Conservation (phyloP, 2,797 vertebrate genomes). For the Pseudochirops corinnae region DNA sequence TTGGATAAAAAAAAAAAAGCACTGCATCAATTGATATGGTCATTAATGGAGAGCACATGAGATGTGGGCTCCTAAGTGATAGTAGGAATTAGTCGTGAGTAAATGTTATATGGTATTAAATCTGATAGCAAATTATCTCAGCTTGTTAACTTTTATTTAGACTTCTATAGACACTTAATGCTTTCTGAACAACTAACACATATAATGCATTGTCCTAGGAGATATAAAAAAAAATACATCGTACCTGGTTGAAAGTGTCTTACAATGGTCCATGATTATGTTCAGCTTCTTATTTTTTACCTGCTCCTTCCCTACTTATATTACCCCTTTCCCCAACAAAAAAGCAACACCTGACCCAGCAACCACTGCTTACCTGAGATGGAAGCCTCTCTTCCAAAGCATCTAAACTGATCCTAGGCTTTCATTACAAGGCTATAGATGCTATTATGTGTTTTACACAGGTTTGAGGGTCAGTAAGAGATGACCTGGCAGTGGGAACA, state of each 20-base stretch:
- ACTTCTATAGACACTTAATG: background rate
- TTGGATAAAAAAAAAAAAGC: no score
- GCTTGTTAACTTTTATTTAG: no score
- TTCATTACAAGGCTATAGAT: background rate
- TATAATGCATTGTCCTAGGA: background rate
- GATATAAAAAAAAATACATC: background rate
- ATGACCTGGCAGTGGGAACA: background rate
- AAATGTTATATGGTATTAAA: no score
- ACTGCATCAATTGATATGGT: no score
- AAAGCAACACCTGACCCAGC: background rate
- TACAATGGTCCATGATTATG: background rate
- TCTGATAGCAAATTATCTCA: no score
- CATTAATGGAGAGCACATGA: no score
- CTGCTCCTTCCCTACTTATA: background rate
- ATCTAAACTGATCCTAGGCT: background rate
- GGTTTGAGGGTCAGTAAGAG: background rate
- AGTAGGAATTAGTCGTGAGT: no score
- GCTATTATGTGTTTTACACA: background rate
- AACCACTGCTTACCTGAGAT: background rate
- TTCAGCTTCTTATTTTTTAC: background rate
- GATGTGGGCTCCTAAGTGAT: no score
- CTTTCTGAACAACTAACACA: background rate
- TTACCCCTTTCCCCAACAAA: background rate
- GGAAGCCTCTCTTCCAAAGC: slow-evolving; percentile 18
- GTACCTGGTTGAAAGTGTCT: no score